Percentiles rank a stretch among this genome's conserved stretches.
Conservation (phyloP, 2,113 vertebrate species). For the Chamaea fasciata region DNA sequence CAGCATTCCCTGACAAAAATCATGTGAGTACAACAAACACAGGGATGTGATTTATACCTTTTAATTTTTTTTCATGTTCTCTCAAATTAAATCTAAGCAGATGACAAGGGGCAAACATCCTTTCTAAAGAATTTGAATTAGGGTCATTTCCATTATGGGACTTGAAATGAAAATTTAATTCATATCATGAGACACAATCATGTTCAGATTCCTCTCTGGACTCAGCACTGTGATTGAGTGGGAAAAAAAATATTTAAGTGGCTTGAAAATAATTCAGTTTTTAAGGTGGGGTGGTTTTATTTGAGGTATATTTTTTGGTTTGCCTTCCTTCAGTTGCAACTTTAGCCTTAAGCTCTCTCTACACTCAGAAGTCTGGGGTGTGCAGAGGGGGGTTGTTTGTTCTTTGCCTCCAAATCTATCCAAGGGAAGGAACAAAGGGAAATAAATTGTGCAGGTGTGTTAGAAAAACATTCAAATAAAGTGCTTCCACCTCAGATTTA, state of each 20-base stretch:
- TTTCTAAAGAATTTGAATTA: background rate
- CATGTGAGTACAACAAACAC: background rate
- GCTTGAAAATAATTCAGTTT: background rate
- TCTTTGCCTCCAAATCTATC: background rate
- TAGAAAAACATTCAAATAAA: background rate
- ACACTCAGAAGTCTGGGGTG: rapidly evolving
- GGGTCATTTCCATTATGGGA: constrained; percentile 1
- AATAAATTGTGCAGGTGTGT: background rate
- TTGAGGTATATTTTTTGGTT: background rate
- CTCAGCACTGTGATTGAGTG: background rate
- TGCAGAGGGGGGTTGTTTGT: background rate
- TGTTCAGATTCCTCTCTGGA: background rate
- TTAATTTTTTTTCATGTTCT: background rate
- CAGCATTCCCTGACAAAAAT: background rate
- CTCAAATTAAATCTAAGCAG: constrained; percentile 15
- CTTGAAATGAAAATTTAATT: constrained; percentile 22
- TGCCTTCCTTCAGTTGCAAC: background rate
- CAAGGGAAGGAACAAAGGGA: background rate
- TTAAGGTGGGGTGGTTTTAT: background rate
- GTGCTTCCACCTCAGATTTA: background rate
- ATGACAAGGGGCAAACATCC: background rate
- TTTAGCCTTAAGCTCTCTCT: background rate
- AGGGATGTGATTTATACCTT: background rate
- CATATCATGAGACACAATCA: background rate
- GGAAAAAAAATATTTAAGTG: background rate